Conservation (phyloP, 2,888 invertebrate genomes). For the Neelides folsomi region DNA sequence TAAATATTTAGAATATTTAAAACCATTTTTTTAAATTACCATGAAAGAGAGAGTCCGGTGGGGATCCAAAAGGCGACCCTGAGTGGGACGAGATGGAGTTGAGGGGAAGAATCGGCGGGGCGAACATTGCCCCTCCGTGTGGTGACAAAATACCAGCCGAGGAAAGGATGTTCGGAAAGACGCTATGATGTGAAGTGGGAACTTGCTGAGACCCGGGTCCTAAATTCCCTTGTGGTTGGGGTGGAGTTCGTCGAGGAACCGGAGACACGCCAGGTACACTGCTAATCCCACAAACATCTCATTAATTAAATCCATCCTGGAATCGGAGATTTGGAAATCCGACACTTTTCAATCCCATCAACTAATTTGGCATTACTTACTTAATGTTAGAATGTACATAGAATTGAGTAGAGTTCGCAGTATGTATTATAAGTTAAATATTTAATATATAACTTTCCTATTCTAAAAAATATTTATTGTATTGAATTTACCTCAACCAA, state of each 20-base stretch:
- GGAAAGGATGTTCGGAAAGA: constrained; percentile 4
- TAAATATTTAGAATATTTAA: no score
- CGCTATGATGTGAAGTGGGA: neutral
- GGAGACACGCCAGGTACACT: constrained; percentile 35
- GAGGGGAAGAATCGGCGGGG: constrained; percentile 30
- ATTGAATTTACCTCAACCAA: constrained; percentile 31
- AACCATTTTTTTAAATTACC: constrained; percentile 11
- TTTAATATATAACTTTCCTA: no score
- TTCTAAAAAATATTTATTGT: no score
- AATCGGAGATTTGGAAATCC: no score
- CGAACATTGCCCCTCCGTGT: constrained; percentile 24
- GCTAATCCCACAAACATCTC: constrained; percentile 7
- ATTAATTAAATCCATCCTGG: constrained; percentile 1
- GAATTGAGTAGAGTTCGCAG: no score
- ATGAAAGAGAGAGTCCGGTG: constrained; percentile 24
- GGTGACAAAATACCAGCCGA: neutral
- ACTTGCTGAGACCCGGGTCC: no score
- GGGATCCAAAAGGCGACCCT: constrained; percentile 25
- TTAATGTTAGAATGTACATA: no score
- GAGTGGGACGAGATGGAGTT: constrained; percentile 27
- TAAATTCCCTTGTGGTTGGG: constrained; percentile 31
- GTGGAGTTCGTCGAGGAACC: constrained; percentile 45
- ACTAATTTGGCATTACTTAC: no score
- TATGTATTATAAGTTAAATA: no score
- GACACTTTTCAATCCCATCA: no score